Conservation (phyloP, 2,797 vertebrate species). For the Halcyon badia region DNA sequence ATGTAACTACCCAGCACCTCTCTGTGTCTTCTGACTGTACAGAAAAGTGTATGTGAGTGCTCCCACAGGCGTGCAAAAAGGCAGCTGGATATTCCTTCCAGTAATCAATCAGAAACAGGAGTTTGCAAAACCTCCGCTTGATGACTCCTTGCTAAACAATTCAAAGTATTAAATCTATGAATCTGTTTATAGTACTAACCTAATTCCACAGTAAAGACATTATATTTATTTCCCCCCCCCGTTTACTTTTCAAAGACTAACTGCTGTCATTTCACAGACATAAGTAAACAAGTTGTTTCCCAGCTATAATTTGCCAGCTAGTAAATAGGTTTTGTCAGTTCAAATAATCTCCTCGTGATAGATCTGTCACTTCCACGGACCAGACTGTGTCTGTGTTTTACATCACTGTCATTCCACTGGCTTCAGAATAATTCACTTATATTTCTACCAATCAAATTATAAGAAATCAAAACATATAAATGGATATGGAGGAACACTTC, state of each 20-base stretch:
- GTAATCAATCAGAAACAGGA: neutral
- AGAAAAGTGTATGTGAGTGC: neutral
- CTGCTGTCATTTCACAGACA: neutral
- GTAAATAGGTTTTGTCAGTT: neutral
- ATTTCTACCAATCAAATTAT: neutral
- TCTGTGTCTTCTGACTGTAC: neutral
- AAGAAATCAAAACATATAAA: neutral
- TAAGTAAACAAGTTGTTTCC: neutral
- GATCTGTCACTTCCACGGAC: neutral
- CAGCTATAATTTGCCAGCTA: neutral
- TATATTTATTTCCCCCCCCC: neutral
- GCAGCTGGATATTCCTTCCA: neutral
- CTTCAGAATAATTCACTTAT: neutral
- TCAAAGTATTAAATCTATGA: neutral
- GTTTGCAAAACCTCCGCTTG: neutral
- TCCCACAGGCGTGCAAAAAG: neutral
- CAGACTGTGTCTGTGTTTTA: neutral
- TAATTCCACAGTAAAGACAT: neutral
- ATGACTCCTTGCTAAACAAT: neutral
- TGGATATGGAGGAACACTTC: neutral
- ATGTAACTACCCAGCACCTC: neutral
- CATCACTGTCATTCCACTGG: neutral
- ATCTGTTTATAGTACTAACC: neutral
- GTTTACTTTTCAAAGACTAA: neutral
- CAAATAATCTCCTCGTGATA: neutral